phyloP scores from a whole-genome alignment of 2,113 vertebrate species.

The Talpa occidentalis region DNA sequence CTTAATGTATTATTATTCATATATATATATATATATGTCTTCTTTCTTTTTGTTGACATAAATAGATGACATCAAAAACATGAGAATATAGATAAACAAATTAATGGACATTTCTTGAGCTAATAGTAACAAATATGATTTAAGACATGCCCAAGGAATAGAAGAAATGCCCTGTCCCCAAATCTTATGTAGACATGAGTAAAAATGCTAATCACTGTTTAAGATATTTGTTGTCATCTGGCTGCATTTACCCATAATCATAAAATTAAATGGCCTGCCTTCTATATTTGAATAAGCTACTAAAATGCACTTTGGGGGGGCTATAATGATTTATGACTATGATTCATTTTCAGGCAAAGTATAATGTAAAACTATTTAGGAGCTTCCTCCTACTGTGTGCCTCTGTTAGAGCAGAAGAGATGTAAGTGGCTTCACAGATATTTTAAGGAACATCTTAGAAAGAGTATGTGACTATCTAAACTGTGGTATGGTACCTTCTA shows the following conservation, averaged over 20 bases:
- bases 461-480: neutral
- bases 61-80: slow-evolving; percentile 67
- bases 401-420: neutral
- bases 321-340: neutral
- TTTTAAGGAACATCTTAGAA: neutral
- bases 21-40: slow-evolving; percentile 68
- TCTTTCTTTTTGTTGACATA: slow-evolving; percentile 53
- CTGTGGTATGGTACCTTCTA: fast-evolving
- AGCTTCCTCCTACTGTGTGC: neutral
- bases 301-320: neutral
- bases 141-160: neutral
- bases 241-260: neutral
- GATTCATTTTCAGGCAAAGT: slow-evolving; percentile 37
- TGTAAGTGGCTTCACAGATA: neutral
- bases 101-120: neutral
- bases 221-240: slow-evolving; percentile 24
- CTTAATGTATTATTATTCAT: slow-evolving; percentile 59
- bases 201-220: neutral
- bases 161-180: neutral
- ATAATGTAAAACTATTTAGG: neutral
- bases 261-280: slow-evolving; percentile 11
- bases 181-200: neutral
- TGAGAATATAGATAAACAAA: neutral
- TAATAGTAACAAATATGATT: neutral
- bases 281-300: neutral